Evolutionary conservation across 2,888 invertebrate species (phyloP), one percentile per base, ranked within the genome.

Genomic region (Diadegma fenestrale): DNA sequence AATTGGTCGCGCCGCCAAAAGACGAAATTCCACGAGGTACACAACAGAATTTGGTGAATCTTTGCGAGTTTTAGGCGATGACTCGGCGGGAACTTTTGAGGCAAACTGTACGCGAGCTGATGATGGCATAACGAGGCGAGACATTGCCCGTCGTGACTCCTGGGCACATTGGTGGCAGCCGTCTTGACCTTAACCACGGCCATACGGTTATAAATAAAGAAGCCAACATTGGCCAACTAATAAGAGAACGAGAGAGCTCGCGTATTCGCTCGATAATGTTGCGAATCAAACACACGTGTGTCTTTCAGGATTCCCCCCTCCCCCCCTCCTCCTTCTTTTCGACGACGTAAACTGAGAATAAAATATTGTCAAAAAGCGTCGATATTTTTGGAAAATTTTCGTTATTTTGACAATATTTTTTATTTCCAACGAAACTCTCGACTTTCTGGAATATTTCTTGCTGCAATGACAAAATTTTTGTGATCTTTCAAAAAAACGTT

Each of bases 141-240:
- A 84, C 82, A 73, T 80, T 80, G 86, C 77, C 81, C 80, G 85
- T 71, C 68, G 68, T 71, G 41, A 45, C 58, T 77, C 54, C 66
- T 41, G 51, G 48, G 37, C 19, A 72, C 48, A 75, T 64, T 75
- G 43, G 77, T 71, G 85, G 69, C 85, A 37, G 80, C 61, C 73
- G 76, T 84, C 80, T 85, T 87, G 87, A 87, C 87, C 87, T 87
- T 87, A 84, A 87, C 87, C 85, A 85, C 82, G 82, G 85, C 73
- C 82, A 82, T 85, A 87, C 83, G 84, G 84, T 87, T 87, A 87
- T 87, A 87, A 87, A 87, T 87, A 87, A 87, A 87, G 78, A 82
- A 87, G 81, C 82, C 85, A 78, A 85, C 87, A 87, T 84, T 84
- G 85, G 82, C 48, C 85, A 82, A 85, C 83, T 87, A 86, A 87